Conservation (phyloP, 2,888 invertebrate genomes). For the Lucinisca nassula region DNA sequence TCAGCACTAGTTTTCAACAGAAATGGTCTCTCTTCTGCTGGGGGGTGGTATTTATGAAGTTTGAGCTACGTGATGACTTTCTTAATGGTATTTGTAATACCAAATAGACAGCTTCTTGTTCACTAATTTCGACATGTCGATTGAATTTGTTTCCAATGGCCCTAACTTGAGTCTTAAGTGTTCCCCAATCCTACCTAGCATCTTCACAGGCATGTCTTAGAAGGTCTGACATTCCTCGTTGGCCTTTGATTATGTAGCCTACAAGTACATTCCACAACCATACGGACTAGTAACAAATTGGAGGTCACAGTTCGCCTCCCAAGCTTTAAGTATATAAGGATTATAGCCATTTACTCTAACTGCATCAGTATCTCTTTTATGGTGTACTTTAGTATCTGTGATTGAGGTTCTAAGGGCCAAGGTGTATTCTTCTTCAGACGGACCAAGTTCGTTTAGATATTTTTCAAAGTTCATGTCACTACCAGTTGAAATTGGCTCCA, state of each 20-base stretch:
- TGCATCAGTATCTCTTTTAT: constrained; percentile 18
- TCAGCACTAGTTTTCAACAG: not conserved
- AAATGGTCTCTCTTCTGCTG: constrained; percentile 13
- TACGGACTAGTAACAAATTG: constrained; percentile 49
- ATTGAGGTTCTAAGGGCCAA: constrained; percentile 37
- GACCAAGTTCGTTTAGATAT: constrained; percentile 27
- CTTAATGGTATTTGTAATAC: not conserved
- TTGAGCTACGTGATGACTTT: not conserved
- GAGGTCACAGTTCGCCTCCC: constrained; percentile 48
- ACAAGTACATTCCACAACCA: constrained; percentile 45
- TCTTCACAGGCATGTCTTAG: constrained; percentile 39
- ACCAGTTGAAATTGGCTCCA: not conserved
- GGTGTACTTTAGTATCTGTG: not conserved
- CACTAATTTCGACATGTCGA: not conserved
- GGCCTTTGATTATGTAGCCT: constrained; percentile 8
- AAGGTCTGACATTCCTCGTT: constrained; percentile 41
- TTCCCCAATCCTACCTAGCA: not conserved
- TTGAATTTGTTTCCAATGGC: constrained; percentile 29
- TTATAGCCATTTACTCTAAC: constrained; percentile 50
- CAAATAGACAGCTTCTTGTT: constrained; percentile 7
- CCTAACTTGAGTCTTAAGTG: constrained; percentile 13
- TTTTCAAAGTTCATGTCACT: constrained; percentile 28
- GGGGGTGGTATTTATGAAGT: not conserved
- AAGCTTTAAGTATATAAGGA: constrained; percentile 6
- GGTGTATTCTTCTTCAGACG: constrained; percentile 33